Evolutionary conservation across 1,140 invertebrate genomes (phyloP).

Genomic region (Plodia interpunctella): DNA sequence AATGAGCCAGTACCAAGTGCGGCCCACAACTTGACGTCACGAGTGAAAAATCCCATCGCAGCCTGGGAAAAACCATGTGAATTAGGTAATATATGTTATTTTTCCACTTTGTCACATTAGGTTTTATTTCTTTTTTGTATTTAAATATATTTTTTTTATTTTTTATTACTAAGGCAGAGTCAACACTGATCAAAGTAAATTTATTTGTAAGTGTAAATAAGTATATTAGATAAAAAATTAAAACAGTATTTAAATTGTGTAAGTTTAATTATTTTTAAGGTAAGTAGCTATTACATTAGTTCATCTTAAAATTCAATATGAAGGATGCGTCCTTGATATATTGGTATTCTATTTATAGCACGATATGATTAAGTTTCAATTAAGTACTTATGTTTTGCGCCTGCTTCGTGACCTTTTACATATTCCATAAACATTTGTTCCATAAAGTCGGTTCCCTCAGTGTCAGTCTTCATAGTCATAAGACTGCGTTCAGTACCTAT

Average conservation of each 20-base stretch:
- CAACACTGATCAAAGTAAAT: no score
- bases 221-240: no score
- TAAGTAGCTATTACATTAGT: conserved; percentile 4
- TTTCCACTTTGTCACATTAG: no score
- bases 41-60: conserved; percentile 22
- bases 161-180: no score
- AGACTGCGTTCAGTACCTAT: no score
- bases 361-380: conserved; percentile 24
- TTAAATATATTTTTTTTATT: conserved; percentile 1
- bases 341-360: conserved; percentile 40
- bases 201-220: no score
- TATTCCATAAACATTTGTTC: no score
- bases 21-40: conserved; percentile 42
- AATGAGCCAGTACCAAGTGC: conserved; percentile 42
- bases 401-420: conserved; percentile 41
- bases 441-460: no score
- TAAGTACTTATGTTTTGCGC: conserved; percentile 43
- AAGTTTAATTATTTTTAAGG: no score
- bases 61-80: conserved; percentile 40
- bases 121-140: conserved; percentile 5
- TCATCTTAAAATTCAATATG: conserved; percentile 14
- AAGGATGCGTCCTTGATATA: conserved; percentile 2
- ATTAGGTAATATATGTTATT: conserved; percentile 30
- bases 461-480: no score
- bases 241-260: no score